These are phyloP conservation scores for Nasonia giraulti DNA, from an alignment of 1,140 invertebrate species.

Conservation along the genomic window DNA sequence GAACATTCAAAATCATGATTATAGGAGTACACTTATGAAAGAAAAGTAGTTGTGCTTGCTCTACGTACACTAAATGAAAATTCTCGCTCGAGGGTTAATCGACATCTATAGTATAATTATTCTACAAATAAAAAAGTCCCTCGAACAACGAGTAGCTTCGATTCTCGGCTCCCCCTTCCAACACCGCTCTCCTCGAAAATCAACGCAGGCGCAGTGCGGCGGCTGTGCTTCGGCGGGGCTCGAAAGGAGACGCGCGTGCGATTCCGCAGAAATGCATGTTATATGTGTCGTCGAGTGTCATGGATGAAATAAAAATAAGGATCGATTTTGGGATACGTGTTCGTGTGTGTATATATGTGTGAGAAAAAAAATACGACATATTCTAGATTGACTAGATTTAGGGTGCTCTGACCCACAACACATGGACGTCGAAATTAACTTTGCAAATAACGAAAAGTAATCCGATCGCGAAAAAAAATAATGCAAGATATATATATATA, in stretches of 20 bases:
- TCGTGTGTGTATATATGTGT: conserved; percentile 25
- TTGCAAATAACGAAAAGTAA: conserved; percentile 13
- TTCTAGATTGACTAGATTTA: conserved; percentile 56
- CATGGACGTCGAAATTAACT: conserved; percentile 70
- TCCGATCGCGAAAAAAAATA: conserved; percentile 13
- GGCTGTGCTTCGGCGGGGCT: conserved; percentile 72
- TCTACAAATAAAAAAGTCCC: background rate
- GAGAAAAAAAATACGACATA: conserved; percentile 47
- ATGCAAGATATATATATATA: background rate
- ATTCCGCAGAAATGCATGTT: background rate
- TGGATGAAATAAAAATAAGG: conserved; percentile 52
- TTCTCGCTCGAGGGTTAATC: conserved; percentile 12
- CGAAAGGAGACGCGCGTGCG: conserved; percentile 58
- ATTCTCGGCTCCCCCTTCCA: conserved; percentile 31
- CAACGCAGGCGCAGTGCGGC: conserved; percentile 61
- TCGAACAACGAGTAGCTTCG: background rate
- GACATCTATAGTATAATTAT: no score
- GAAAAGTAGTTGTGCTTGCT: conserved; percentile 10
- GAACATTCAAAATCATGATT: conserved; percentile 7
- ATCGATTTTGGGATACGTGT: conserved; percentile 35
- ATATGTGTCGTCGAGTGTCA: background rate
- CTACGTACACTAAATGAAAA: conserved; percentile 34
- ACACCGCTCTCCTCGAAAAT: conserved; percentile 50
- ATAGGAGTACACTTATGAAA: background rate
- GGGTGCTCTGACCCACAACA: conserved; percentile 75